phyloP scores from a whole-genome alignment of 2,113 vertebrate genomes.

The Catharus minimus region DNA sequence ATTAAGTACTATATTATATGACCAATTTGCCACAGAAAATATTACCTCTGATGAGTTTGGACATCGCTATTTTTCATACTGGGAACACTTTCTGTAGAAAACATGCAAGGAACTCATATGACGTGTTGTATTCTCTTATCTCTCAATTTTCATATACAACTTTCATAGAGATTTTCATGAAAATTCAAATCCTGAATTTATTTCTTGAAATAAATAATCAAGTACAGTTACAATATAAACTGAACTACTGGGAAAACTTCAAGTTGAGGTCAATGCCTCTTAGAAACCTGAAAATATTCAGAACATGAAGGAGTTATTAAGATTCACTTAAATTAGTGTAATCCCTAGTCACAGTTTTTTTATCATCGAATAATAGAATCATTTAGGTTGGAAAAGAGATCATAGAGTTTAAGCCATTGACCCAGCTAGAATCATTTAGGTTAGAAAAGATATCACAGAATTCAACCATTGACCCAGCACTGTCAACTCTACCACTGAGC shows the following conservation, averaged over 20 bases:
- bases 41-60: background rate
- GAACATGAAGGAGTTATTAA: background rate
- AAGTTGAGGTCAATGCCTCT: background rate
- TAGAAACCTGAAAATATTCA: background rate
- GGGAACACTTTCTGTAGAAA: background rate
- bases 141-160: background rate
- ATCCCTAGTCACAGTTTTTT: background rate
- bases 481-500: background rate
- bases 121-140: background rate
- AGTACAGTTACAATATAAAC: background rate
- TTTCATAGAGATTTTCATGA: background rate
- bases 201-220: background rate
- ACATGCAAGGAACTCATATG: background rate
- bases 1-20: background rate
- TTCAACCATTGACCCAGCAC: background rate
- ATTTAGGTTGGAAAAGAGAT: background rate
- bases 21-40: background rate
- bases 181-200: background rate
- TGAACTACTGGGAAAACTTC: background rate
- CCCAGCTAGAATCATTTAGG: background rate
- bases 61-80: background rate
- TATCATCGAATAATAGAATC: background rate
- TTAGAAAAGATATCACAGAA: background rate
- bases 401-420: background rate
- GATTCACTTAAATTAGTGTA: background rate